Evolutionary conservation across 1,140 invertebrate genomes (phyloP).

Genomic region (silkworm (Bombyx mori)): ASM3026992v2 NC_085116.1:7190001-7190500

Average conservation of each 20-base stretch:
- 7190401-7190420: conserved; percentile 69
- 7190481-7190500: conserved; percentile 70
- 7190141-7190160: conserved; percentile 35
- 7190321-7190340: conserved; percentile 28
- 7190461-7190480: conserved; percentile 53
- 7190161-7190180: conserved; percentile 43
- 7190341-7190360: conserved; percentile 50
- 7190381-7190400: conserved; percentile 74
- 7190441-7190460: conserved; percentile 53
- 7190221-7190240: conserved; percentile 25
- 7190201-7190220: conserved; percentile 22
- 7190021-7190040: conserved; percentile 72
- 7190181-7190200: conserved; percentile 47
- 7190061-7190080: conserved; percentile 69
- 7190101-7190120: conserved; percentile 46
- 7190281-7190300: conserved; percentile 64
- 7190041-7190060: conserved; percentile 56
- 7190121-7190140: conserved; percentile 36
- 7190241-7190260: conserved; percentile 25
- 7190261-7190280: conserved; percentile 59
- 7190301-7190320: conserved; percentile 45
- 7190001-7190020: conserved; percentile 78
- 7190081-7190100: conserved; percentile 64
- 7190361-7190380: conserved; percentile 67
- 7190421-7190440: conserved; percentile 44